Base-by-base conservation (phyloP, 2,888 invertebrate species). In the Tipula helvola region DNA sequence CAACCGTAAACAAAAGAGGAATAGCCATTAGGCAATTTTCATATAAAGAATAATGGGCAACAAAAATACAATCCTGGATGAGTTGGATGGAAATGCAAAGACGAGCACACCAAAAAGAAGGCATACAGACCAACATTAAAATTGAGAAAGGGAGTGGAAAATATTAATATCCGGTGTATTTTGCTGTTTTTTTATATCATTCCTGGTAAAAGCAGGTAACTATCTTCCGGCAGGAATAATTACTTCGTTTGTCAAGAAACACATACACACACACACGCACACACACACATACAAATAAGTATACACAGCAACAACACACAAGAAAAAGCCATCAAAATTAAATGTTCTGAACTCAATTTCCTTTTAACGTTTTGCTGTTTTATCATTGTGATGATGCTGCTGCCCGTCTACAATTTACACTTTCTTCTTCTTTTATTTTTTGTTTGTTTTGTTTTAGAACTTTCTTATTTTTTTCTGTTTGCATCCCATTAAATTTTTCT, bases 181-280 rank as follows among this genome's bases (percentile, higher is more conserved):
- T 52, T 16, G 28, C 28, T 28, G 16, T 52, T 16, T 57, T 71
- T 71, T 71, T 18, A 28, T 71, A 28, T 71, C 71, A 71, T 28
- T 71, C 28, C 28, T 71, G 71, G 71, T 71, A 71, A n/a, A 84
- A 84, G 39, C 84, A 41, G 39, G 84, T 84, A 84, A 84, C 84
- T 84, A 84, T 84, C 84, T 84, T 84, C 84, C 84, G 84, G 84
- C 39, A 84, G 41, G 16, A 84, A 84, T 84, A 84, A 84, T 84
- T 84, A 84, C 84, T 84, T 83, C 83, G 18, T 57, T 71, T 71
- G 71, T 71, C 71, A 71, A 28, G 28, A 28, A 10, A 12, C 18
- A 71, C 28, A 28, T 12, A 71, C 8, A 71, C 28, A 57, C 18
- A 71, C 8, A 71, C 28, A n/a, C n/a, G n/a, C n/a, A 57, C 18